Percentiles rank a stretch among this genome's conserved stretches.
phyloP scores from a whole-genome alignment of 2,888 invertebrate genomes.

The Bunonema sp. region DNA sequence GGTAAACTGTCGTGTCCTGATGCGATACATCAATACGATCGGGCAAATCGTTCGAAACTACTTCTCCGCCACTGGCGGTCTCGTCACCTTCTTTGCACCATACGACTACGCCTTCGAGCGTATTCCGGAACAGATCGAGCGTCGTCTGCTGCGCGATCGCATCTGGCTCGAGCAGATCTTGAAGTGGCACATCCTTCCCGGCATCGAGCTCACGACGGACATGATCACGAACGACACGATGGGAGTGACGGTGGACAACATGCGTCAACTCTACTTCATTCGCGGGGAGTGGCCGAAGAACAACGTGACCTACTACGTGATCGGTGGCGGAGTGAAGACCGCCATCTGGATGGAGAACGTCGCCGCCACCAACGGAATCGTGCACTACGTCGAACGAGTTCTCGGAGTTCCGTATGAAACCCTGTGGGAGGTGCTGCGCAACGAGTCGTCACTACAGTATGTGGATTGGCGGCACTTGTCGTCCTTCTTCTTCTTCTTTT shows the following conservation, averaged over 20 bases:
- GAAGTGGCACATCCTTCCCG: conserved; percentile 44
- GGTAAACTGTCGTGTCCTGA: conserved; percentile 32
- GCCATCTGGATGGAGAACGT: conserved; percentile 42
- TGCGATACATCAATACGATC: conserved; percentile 43
- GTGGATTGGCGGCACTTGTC: too few species aligned
- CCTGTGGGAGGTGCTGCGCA: conserved; percentile 37
- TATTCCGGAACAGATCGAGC: conserved; percentile 43
- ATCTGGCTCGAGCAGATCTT: conserved; percentile 44
- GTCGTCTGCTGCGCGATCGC: conserved; percentile 38
- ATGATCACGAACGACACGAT: conserved; percentile 44
- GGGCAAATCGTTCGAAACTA: conserved; percentile 28
- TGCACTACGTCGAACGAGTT: conserved; percentile 45
- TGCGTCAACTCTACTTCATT: conserved; percentile 38
- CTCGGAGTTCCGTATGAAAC: conserved; percentile 44
- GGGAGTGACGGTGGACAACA: conserved; percentile 42
- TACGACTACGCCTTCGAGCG: conserved; percentile 44
- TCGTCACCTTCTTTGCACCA: conserved; percentile 44
- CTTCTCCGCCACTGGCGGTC: conserved; percentile 2
- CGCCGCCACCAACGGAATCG: conserved; percentile 44
- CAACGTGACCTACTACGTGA: conserved; percentile 45
- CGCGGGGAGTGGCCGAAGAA: conserved; percentile 44
- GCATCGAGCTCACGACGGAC: conserved; percentile 41
- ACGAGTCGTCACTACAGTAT: conserved; percentile 37
- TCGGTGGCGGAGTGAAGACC: conserved; percentile 43
- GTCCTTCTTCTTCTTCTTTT: too few species aligned